phyloP scores from a whole-genome alignment of 1,140 invertebrate species.

The Aphidius ervi region DNA sequence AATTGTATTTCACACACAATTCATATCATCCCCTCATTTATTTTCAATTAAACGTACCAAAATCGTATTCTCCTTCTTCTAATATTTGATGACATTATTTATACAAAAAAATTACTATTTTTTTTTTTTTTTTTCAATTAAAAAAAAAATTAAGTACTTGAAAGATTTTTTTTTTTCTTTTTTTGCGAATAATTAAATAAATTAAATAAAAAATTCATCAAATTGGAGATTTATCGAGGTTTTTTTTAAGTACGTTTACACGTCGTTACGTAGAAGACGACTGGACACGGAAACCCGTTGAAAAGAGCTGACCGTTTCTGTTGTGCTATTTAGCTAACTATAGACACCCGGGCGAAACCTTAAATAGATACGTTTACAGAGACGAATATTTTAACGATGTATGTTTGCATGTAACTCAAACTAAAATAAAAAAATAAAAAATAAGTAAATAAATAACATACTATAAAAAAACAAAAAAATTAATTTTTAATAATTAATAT shows the following conservation, averaged over 20 bases:
- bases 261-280: slow-evolving; percentile 4
- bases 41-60: too few species aligned
- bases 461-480: slow-evolving; percentile 7
- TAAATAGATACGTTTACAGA: slow-evolving; percentile 45
- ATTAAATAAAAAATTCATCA: background rate
- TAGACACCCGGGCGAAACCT: slow-evolving; percentile 47
- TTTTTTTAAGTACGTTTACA: slow-evolving; percentile 13
- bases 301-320: slow-evolving; percentile 35
- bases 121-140: background rate
- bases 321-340: slow-evolving; percentile 43
- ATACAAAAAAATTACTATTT: background rate
- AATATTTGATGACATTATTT: too few species aligned
- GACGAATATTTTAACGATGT: slow-evolving; percentile 1
- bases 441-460: slow-evolving; percentile 6
- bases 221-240: slow-evolving; percentile 1
- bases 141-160: background rate
- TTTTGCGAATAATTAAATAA: background rate
- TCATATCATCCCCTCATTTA: background rate
- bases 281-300: slow-evolving; percentile 33
- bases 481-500: slow-evolving; percentile 6
- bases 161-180: background rate
- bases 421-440: slow-evolving; percentile 2
- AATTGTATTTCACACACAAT: background rate
- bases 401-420: slow-evolving; percentile 18
- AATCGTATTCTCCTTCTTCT: too few species aligned